Evolutionary conservation across 2,888 invertebrate genomes (phyloP).

Genomic region (Saturnia pavonia): DNA sequence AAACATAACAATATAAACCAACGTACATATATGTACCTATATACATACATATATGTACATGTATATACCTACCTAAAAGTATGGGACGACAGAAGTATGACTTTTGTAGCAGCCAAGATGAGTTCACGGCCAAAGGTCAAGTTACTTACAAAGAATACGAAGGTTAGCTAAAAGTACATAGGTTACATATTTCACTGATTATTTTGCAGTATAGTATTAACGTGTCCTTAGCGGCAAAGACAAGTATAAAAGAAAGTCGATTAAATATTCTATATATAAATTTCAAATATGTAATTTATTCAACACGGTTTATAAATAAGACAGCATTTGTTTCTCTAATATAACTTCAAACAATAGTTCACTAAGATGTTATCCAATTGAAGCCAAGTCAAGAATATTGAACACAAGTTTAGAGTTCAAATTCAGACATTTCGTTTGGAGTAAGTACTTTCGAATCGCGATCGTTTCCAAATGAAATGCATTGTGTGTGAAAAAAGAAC

Average conservation of each 20-base stretch:
- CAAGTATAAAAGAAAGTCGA: neutral
- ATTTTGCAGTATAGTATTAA: neutral
- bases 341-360: neutral
- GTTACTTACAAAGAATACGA: neutral
- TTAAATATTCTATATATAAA: too few relatives aligned
- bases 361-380: neutral
- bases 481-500: neutral
- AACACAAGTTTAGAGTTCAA: neutral
- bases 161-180: neutral
- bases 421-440: neutral
- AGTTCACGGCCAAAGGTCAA: neutral
- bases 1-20: too few relatives aligned
- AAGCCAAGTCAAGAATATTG: neutral
- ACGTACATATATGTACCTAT: too few relatives aligned
- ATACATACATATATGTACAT: too few relatives aligned
- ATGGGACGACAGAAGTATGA: neutral
- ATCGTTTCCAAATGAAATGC: neutral
- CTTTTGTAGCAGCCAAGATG: neutral
- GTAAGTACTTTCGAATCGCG: neutral
- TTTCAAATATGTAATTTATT: neutral
- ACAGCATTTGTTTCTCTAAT: neutral
- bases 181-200: neutral
- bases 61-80: neutral
- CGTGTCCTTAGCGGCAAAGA: neutral
- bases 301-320: neutral